phyloP scores from a whole-genome alignment of 2,888 invertebrate species.

The Odontocolon sp. region DNA sequence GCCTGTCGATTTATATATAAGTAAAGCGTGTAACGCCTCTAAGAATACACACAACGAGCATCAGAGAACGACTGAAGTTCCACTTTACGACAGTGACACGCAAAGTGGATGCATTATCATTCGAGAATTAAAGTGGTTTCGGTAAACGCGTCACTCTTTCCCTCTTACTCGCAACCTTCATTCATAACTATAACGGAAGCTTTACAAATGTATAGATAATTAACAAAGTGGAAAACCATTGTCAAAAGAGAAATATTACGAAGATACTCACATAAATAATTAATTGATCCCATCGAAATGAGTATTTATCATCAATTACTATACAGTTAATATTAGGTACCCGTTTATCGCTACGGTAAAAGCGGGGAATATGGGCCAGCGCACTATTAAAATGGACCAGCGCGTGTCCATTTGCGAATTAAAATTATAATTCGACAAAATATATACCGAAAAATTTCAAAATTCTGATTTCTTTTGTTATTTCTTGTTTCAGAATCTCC shows the following conservation, averaged over 20 bases:
- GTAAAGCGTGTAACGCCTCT: slow-evolving; percentile 32
- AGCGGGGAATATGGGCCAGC: too few relatives aligned
- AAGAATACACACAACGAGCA: slow-evolving; percentile 34
- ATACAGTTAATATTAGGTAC: too few relatives aligned
- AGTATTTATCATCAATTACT: too few relatives aligned
- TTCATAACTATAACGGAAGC: not conserved
- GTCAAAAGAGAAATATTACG: not conserved
- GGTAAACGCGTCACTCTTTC: slow-evolving; percentile 1
- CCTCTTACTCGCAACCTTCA: not conserved
- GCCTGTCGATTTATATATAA: not conserved
- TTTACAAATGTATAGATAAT: not conserved
- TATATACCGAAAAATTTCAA: too few relatives aligned
- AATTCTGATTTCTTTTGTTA: not conserved
- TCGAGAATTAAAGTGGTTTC: slow-evolving; percentile 50
- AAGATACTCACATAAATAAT: not conserved
- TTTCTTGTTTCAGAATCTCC: slow-evolving; percentile 87
- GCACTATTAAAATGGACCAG: too few relatives aligned
- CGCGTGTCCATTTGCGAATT: not conserved
- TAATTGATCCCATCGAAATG: not conserved
- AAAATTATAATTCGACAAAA: too few relatives aligned
- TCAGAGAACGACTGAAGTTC: slow-evolving; percentile 24
- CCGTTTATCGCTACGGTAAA: not conserved
- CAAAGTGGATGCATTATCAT: slow-evolving; percentile 45
- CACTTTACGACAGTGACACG: slow-evolving; percentile 35
- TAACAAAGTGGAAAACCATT: slow-evolving; percentile 1